Percentiles rank a stretch among this genome's conserved stretches.
Evolutionary conservation across 2,797 vertebrate genomes (phyloP).

Genomic region (Gymnoscopelus microlampas): DNA sequence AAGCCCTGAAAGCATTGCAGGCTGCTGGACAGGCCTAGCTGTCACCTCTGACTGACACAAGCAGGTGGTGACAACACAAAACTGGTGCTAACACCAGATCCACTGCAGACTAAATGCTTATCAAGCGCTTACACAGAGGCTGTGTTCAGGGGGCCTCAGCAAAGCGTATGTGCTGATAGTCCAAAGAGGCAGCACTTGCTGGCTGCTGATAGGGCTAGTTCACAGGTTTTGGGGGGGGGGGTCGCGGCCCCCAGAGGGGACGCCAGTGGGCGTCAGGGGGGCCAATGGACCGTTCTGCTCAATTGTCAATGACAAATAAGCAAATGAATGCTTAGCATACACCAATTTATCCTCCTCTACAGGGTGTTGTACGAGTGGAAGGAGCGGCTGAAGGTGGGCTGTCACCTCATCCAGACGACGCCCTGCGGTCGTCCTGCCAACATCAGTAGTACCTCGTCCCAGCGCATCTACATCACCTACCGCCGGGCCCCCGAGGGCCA

Average conservation of each 20-base stretch:
- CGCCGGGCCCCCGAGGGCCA: constrained; percentile 88
- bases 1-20: constrained; percentile 13
- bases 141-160: constrained; percentile 55
- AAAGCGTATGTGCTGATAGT: constrained; percentile 54
- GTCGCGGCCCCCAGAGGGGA: background rate
- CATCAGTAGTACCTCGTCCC: constrained; percentile 90
- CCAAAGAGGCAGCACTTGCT: constrained; percentile 45
- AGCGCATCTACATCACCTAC: constrained; percentile 91
- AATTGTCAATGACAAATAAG: no score
- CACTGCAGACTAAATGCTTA: constrained; percentile 51
- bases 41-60: constrained; percentile 21
- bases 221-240: background rate
- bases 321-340: no score
- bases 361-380: constrained; percentile 97
- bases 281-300: no score
- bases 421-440: constrained; percentile 90
- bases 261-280: no score
- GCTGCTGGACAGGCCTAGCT: constrained; percentile 21
- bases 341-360: constrained; percentile 21
- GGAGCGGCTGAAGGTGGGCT: constrained; percentile 92
- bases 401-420: constrained; percentile 91
- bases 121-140: constrained; percentile 60
- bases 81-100: constrained; percentile 37
- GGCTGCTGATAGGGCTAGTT: constrained; percentile 22
- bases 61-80: constrained; percentile 48